Base-by-base conservation (phyloP, 2,113 vertebrate species). In the Gallinago media region DNA sequence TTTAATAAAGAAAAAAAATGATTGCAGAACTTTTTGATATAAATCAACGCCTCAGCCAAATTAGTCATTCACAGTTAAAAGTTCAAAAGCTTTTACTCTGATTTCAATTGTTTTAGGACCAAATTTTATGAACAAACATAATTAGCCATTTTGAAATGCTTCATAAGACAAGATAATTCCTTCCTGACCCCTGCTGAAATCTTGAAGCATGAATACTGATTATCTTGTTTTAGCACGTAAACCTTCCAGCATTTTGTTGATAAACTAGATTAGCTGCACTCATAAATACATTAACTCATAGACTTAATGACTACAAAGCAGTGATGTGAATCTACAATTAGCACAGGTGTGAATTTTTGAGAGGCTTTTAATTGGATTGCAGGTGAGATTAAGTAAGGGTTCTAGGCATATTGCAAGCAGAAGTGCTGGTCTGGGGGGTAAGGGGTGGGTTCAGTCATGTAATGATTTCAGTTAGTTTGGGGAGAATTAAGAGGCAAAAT, bases 361-460 rank as follows among this genome's bases (percentile, higher is more conserved):
- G 76, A 92, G 68, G 92, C 12, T 94, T 96, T 91, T 96, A 95
- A 96, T 89, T 95, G 88, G 91, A 36, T 87, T 91, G 90, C 88
- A 91, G 92, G 96, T 92, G 94, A 96, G 85, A 78, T 88, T 92
- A 91, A 68, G 63, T 49, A n/a, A 84, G 76, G 61, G 21, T 96
- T 61, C 55, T 6, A 92, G 79, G 61, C 54, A n/a, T 0, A 7
- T 31, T 91, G 21, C 1, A 11, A 58, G 52, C 25, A 72, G 42
- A 38, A 76, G 47, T 6, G 55, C 11, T 22, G 62, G 49, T 42
- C 8, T 74, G 7, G n/a, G 46, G 23, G 5, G 3, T 9, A 15
- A 15, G 36, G 55, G 36, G 34, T 20, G 29, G 19, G 3, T 70
- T 78, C 4, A 6, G 36, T 21, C 4, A 1, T 1, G 2, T 49